phyloP scores from a whole-genome alignment of 2,888 invertebrate genomes.

The Rhimphoctona megacephalus region DNA sequence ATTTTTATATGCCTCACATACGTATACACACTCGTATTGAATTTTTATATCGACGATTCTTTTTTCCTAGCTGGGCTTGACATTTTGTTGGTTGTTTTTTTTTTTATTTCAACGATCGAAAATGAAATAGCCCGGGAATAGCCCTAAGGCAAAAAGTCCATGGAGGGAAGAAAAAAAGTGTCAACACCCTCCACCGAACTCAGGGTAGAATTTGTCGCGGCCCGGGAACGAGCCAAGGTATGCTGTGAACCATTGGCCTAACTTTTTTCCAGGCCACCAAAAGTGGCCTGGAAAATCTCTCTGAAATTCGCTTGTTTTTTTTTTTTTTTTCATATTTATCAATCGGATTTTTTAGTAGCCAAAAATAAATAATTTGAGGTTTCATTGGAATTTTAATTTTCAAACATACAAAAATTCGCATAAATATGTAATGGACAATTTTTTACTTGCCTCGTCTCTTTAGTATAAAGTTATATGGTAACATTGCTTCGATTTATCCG shows the following conservation, averaged over 20 bases:
- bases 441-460: too few species aligned
- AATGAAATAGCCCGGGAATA: conserved; percentile 38
- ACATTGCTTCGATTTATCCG: too few species aligned
- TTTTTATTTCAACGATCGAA: conserved; percentile 36
- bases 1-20: conserved; percentile 12
- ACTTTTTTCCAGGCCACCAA: conserved; percentile 1
- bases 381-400: not conserved
- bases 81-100: conserved; percentile 34
- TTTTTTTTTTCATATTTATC: conserved; percentile 2
- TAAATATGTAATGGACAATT: too few species aligned
- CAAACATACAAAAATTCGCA: too few species aligned
- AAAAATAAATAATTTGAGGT: not conserved
- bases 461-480: too few species aligned
- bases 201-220: conserved; percentile 13
- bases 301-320: not conserved
- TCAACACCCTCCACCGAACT: conserved; percentile 7
- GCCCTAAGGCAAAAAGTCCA: conserved; percentile 23
- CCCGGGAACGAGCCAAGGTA: not conserved
- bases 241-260: not conserved
- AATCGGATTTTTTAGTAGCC: not conserved
- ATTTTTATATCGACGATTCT: conserved; percentile 28
- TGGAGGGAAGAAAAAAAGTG: conserved; percentile 13
- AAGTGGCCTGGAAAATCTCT: not conserved
- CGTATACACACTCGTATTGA: not conserved
- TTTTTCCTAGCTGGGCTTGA: conserved; percentile 33